Percentiles rank a stretch among this genome's conserved stretches.
Conservation (phyloP, 64 coral and sea anemone species). For the Actinia equina region DNA sequence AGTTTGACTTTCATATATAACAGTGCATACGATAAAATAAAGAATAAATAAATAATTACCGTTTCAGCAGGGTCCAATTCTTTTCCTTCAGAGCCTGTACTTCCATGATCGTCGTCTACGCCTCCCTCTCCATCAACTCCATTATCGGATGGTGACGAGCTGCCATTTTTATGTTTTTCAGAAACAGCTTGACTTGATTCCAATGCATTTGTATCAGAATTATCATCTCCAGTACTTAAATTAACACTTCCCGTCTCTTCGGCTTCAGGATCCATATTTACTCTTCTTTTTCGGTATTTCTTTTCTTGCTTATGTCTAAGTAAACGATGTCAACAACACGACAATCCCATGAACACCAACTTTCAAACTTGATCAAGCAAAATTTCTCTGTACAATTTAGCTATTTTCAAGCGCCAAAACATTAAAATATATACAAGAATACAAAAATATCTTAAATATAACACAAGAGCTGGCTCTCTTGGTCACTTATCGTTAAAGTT, state of each 20-base stretch:
- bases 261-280: constrained; percentile 41
- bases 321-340: constrained; percentile 6
- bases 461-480: background rate
- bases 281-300: background rate
- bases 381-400: background rate
- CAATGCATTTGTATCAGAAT: constrained; percentile 39
- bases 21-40: background rate
- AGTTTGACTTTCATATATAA: background rate
- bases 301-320: background rate
- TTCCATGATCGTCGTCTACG: constrained; percentile 4
- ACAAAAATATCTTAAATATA: background rate
- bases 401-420: background rate
- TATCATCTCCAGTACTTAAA: constrained; percentile 31
- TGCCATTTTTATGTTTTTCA: constrained; percentile 67
- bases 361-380: background rate
- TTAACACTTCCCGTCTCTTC: constrained; percentile 37
- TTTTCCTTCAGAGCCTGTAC: constrained; percentile 24
- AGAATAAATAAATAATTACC: constrained; percentile 1
- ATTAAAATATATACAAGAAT: background rate
- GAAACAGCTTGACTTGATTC: constrained; percentile 28
- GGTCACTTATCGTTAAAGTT: background rate
- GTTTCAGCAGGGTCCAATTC: constrained; percentile 54
- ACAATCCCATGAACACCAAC: background rate
- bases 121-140: constrained; percentile 38
- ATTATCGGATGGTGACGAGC: constrained; percentile 38